A percentile compares a stretch with the other conserved stretches of the same genome.
phyloP scores from a whole-genome alignment of 2,797 vertebrate genomes.

The Danio albolineatus region DNA sequence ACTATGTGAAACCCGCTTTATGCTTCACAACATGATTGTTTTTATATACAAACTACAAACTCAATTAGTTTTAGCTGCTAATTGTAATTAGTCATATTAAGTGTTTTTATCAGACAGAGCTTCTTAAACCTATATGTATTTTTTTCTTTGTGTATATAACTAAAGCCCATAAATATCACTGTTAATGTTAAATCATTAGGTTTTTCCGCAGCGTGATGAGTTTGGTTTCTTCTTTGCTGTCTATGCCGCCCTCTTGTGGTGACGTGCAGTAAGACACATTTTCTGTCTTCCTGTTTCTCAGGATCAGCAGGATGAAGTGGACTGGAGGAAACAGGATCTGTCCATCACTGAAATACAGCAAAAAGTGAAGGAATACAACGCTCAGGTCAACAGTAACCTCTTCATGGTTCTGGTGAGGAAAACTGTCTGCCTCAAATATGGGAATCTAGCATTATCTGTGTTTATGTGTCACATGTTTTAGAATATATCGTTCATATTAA shows the following conservation, averaged over 20 bases:
- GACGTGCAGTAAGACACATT: background rate
- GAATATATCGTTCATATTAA: too few relatives aligned
- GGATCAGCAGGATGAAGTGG: slow-evolving; percentile 84
- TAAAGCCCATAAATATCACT: background rate
- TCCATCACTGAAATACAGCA: slow-evolving; percentile 86
- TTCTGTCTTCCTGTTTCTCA: slow-evolving; percentile 65
- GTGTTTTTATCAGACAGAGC: background rate
- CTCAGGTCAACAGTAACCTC: slow-evolving; percentile 94
- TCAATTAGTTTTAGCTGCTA: background rate
- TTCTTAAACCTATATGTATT: background rate
- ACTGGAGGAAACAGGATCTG: slow-evolving; percentile 83
- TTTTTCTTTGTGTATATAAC: background rate
- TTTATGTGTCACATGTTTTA: too few relatives aligned
- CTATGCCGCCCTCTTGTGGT: background rate
- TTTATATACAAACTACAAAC: background rate
- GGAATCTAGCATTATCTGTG: background rate
- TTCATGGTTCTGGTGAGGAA: slow-evolving; percentile 91
- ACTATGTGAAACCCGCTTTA: background rate
- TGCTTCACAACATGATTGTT: background rate
- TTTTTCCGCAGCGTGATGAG: background rate
- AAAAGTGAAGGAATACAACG: slow-evolving; percentile 93
- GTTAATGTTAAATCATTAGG: background rate
- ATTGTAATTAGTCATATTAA: background rate
- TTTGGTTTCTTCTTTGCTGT: background rate
- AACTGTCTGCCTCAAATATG: background rate